Evolutionary conservation across 2,113 vertebrate genomes (phyloP).

Genomic region (Megaceryle maxima): DNA sequence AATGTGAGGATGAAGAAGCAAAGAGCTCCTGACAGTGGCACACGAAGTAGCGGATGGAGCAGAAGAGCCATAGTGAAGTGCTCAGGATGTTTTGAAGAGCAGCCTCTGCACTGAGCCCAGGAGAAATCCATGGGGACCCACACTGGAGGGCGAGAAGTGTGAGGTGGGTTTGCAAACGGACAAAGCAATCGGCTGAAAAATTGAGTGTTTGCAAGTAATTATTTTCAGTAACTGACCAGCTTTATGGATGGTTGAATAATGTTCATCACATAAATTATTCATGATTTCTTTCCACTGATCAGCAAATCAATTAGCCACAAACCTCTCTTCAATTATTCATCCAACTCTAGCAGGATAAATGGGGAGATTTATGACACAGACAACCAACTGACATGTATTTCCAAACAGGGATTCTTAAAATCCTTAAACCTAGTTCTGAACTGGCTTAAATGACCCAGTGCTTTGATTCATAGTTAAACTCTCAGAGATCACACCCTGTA

Average conservation of each 20-base stretch:
- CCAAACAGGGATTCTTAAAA: not conserved
- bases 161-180: not conserved
- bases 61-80: not conserved
- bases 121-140: not conserved
- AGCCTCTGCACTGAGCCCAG: rapidly evolving
- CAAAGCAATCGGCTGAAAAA: not conserved
- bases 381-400: not conserved
- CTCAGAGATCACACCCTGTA: rapidly evolving
- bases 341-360: not conserved
- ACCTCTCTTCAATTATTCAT: conserved; percentile 42
- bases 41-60: rapidly evolving
- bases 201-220: conserved; percentile 7
- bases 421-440: not conserved
- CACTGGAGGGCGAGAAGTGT: not conserved
- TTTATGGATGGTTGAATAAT: conserved; percentile 29
- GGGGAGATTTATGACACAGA: conserved; percentile 21
- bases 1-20: not conserved
- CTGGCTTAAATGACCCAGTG: not conserved
- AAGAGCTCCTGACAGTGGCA: not conserved
- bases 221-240: conserved; percentile 49
- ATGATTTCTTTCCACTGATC: conserved; percentile 41
- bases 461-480: not conserved
- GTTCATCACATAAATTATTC: conserved; percentile 48
- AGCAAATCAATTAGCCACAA: conserved; percentile 67
- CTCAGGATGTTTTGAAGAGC: not conserved